phyloP scores from a whole-genome alignment of 2,113 vertebrate species.

The Orycteropus afer region DNA sequence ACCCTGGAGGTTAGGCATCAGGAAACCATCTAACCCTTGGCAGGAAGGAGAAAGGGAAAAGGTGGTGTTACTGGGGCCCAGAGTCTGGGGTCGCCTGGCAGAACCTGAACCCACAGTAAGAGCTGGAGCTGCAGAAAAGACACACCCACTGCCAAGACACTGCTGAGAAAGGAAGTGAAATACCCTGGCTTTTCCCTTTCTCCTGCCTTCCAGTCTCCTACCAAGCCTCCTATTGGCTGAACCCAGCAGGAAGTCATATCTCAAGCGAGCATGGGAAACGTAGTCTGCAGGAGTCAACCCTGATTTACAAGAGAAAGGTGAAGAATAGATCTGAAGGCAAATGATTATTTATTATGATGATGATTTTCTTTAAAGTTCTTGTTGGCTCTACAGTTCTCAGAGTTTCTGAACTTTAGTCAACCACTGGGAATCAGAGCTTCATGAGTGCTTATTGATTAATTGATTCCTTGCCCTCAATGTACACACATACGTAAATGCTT shows the following conservation, averaged over 20 bases:
- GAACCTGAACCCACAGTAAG: neutral
- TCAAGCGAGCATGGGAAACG: neutral
- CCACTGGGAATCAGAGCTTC: neutral
- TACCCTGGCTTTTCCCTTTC: neutral
- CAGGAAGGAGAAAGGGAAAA: neutral
- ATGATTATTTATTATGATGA: neutral
- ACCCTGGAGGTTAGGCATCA: neutral
- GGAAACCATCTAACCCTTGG: neutral
- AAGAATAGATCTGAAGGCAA: neutral
- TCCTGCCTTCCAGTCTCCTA: neutral
- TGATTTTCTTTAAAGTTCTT: constrained; percentile 11
- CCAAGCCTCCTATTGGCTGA: neutral
- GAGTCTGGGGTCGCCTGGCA: neutral
- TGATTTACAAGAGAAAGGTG: neutral
- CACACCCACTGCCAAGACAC: neutral
- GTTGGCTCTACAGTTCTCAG: neutral
- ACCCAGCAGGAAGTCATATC: neutral
- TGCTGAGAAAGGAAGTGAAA: neutral
- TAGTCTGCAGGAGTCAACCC: neutral
- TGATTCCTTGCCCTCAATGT: neutral
- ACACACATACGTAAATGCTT: constrained; percentile 45
- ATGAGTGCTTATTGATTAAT: constrained; percentile 74
- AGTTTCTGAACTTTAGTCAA: constrained; percentile 32
- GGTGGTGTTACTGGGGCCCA: neutral
- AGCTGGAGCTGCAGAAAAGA: neutral